phyloP scores from a whole-genome alignment of 1,140 invertebrate species.

The Drosophila gunungcola region DNA sequence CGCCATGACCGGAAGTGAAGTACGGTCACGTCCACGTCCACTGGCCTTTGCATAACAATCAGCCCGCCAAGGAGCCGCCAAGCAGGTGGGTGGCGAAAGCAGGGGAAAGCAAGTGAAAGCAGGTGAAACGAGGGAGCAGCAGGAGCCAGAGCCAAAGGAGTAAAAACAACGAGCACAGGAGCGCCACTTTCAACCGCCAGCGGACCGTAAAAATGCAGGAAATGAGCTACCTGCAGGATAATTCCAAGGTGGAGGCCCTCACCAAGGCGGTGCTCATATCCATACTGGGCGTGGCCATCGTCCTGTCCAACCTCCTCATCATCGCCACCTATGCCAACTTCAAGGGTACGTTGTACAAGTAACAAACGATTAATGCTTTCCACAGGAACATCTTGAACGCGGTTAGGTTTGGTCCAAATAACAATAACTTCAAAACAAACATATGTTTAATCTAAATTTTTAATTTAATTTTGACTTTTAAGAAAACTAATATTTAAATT shows the following conservation, averaged over 20 bases:
- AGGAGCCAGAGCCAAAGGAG: not conserved
- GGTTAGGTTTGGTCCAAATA: constrained; percentile 9
- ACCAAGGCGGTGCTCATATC: constrained; percentile 94
- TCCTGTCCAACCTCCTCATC: constrained; percentile 94
- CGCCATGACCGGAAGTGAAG: constrained; percentile 84
- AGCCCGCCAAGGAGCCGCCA: constrained; percentile 20
- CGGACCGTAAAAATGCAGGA: constrained; percentile 81
- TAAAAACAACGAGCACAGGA: constrained; percentile 16
- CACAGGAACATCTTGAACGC: constrained; percentile 9
- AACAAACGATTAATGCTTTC: constrained; percentile 5
- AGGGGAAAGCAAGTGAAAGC: constrained; percentile 10
- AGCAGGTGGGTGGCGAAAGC: constrained; percentile 5
- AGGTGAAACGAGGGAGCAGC: constrained; percentile 1
- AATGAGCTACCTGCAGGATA: constrained; percentile 85
- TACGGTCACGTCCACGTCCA: constrained; percentile 58
- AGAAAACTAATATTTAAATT: not conserved
- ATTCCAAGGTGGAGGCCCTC: constrained; percentile 89
- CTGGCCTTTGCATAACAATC: constrained; percentile 70
- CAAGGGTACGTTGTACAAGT: constrained; percentile 88
- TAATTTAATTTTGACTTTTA: not conserved
- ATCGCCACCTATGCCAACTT: constrained; percentile 95
- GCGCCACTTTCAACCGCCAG: constrained; percentile 46
- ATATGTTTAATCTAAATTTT: not conserved
- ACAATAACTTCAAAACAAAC: not conserved
- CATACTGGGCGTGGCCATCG: constrained; percentile 93